These are phyloP conservation scores for Diadophis punctatus DNA, from an alignment of 2,113 vertebrate genomes.

Conservation along the genomic window DNA sequence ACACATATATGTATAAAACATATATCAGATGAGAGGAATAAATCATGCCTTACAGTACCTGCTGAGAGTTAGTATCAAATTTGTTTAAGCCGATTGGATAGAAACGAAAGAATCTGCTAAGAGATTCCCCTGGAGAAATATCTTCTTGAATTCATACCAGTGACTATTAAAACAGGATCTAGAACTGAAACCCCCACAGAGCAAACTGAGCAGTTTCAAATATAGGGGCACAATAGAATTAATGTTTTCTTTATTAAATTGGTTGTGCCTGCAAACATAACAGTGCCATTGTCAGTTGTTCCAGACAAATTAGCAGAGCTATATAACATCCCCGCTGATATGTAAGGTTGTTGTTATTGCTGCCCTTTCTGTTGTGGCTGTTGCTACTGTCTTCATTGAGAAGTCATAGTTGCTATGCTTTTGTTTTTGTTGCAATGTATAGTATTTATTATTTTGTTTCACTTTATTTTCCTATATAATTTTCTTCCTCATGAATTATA, in stretches of 20 bases:
- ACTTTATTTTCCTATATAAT: neutral
- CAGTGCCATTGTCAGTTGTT: neutral
- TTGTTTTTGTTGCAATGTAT: neutral
- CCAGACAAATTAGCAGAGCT: neutral
- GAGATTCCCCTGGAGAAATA: neutral
- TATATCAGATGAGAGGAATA: neutral
- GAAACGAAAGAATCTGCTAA: neutral
- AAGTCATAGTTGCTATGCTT: neutral
- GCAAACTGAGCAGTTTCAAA: neutral
- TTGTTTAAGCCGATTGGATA: neutral
- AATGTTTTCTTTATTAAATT: neutral
- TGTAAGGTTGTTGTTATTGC: neutral
- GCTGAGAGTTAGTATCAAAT: neutral
- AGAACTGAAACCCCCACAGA: neutral
- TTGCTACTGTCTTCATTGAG: neutral
- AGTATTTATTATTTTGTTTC: neutral
- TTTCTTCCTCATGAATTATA: neutral
- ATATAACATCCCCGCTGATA: neutral
- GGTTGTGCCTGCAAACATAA: neutral
- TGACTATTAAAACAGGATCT: neutral
- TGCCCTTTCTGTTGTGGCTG: neutral
- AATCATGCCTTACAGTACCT: neutral
- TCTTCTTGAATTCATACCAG: neutral
- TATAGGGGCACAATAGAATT: neutral
- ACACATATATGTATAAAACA: neutral